Evolutionary conservation across 2,113 vertebrate genomes (phyloP).

Genomic region (Oenanthe oenanthe): DNA sequence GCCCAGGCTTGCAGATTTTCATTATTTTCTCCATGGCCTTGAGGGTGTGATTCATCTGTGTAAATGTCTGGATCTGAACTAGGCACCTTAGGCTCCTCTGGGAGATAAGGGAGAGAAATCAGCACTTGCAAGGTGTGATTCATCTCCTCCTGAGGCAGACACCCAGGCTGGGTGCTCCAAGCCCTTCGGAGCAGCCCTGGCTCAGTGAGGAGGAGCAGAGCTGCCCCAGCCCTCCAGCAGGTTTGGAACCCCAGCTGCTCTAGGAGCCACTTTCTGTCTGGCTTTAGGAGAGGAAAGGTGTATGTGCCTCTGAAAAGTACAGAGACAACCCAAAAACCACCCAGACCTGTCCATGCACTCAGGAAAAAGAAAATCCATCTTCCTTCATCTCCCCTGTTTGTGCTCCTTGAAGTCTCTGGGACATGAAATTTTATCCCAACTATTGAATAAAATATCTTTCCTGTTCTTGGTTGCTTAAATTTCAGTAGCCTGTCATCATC

Average conservation of each 20-base stretch:
- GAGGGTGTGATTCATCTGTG: constrained; percentile 36
- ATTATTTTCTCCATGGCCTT: constrained; percentile 1
- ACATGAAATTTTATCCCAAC: not conserved
- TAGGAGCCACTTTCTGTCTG: not conserved
- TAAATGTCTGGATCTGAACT: not conserved
- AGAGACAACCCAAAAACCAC: not conserved
- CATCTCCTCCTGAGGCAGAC: not conserved
- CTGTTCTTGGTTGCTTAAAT: not conserved
- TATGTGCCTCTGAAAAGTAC: not conserved
- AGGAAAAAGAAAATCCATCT: not conserved
- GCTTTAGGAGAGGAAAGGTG: not conserved
- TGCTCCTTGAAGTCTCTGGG: not conserved
- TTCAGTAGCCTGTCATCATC: not conserved
- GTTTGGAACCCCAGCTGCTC: rapidly evolving
- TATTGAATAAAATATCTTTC: not conserved
- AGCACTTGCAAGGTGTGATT: constrained; percentile 10
- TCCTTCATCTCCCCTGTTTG: not conserved
- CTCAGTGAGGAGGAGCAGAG: not conserved
- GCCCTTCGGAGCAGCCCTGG: not conserved
- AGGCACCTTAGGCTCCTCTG: constrained; percentile 30
- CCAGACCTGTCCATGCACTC: not conserved
- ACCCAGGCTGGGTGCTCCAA: not conserved
- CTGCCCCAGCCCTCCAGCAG: not conserved
- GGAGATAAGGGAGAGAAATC: constrained; percentile 5
- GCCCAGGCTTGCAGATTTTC: constrained; percentile 9